Conservation (phyloP, 2,888 invertebrate species). For the Pollenia labialis region DNA sequence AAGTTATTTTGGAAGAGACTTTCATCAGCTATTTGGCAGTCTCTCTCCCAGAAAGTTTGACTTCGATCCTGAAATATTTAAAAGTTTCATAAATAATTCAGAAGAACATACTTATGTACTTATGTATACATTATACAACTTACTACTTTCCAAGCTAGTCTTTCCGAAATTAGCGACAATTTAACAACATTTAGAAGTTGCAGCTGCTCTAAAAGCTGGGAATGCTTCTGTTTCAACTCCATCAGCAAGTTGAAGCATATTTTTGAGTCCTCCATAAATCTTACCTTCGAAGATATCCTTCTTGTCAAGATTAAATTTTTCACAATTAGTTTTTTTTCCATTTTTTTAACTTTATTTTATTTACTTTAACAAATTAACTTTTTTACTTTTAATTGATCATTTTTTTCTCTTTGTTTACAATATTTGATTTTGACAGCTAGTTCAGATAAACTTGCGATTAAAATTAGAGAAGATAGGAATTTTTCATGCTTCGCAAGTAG, state of each 20-base stretch:
- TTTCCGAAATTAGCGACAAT: constrained; percentile 6
- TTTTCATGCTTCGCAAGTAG: too few species aligned
- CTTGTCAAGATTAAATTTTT: background rate
- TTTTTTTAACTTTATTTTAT: background rate
- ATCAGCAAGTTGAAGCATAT: background rate
- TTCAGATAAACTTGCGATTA: too few species aligned
- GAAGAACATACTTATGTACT: too few species aligned
- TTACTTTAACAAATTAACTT: background rate
- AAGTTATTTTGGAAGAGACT: constrained; percentile 9
- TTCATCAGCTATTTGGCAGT: constrained; percentile 2
- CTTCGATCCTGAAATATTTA: background rate
- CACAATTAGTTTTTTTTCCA: background rate
- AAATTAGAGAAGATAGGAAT: too few species aligned
- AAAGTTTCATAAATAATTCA: background rate
- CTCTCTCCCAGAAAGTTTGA: constrained; percentile 7
- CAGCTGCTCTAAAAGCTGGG: constrained; percentile 1
- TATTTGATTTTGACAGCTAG: too few species aligned
- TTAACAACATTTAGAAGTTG: background rate
- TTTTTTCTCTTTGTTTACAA: too few species aligned
- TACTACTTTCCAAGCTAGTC: background rate
- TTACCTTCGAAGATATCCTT: constrained; percentile 7
- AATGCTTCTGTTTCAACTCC: background rate
- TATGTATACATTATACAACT: background rate
- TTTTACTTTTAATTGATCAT: too few species aligned
- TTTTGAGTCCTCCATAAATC: background rate